Base-by-base conservation (phyloP, 1,140 invertebrate species). In the Atopsyche davidsoni region DNA sequence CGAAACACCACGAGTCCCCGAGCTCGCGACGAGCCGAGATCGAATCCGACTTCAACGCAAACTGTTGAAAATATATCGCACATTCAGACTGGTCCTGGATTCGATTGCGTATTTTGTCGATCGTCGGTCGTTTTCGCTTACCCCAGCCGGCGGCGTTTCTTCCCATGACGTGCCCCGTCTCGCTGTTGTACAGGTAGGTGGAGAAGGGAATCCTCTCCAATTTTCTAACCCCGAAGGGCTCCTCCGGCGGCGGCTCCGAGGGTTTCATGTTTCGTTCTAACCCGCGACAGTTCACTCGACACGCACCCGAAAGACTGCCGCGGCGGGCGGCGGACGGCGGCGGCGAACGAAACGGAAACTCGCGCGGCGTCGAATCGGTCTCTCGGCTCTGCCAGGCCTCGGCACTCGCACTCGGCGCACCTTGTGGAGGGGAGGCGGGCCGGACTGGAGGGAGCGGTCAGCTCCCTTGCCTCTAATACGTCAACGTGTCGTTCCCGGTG, bases 121-220 rank as follows among this genome's bases (percentile, higher is more conserved):
- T 28, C 6, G 6, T 7, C 25, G 40, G 13, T 10, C 18, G 24
- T 9, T 44, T 9, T 19, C 18, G 66, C 80, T 81, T 77, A 89
- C 87, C 82, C 86, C 86, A 90, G 64, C 82, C 81, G 61, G 74
- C 65, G 23, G 77, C 76, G 50, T 82, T 85, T 61, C 87, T 73
- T 51, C 85, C 86, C 59, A 88, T 69, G 61, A 87, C 75, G n/a
- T 80, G 78, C 35, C 81, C 79, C 9, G 82, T 82, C 46, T 85
- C 77, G 17, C 74, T 60, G 64, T 90, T 83, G 65, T 84, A 89
- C 43, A 89, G 55, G 61, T 85, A 85, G 51, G 66, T 66, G 4
- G 40, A 52, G 24, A 74, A 53, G 41, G 61, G 64, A 25, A 60
- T 51, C 38, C 40, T 62, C 14, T 58, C 46, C 17, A 28, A 28